These are phyloP conservation scores for Sylvia borin DNA, from an alignment of 2,797 vertebrate genomes.

Conservation along the genomic window DNA sequence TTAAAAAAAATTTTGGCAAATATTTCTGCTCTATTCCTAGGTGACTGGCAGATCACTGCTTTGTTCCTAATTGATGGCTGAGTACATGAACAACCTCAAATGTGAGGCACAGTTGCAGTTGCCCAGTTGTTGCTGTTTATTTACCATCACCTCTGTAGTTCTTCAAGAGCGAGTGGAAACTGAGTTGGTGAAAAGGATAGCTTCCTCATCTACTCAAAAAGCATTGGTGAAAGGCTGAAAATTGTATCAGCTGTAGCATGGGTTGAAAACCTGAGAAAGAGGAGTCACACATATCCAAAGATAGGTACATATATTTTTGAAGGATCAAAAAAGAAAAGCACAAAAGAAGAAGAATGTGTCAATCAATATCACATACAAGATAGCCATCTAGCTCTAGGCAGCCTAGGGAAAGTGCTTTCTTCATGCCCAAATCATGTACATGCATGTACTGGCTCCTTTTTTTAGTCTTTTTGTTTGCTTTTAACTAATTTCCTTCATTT, in stretches of 20 bases:
- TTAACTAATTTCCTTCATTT: not conserved
- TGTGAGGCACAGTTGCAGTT: fast-evolving
- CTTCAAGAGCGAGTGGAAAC: not conserved
- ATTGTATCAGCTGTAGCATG: not conserved
- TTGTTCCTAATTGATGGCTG: not conserved
- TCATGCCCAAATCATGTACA: not conserved
- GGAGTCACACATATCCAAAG: not conserved
- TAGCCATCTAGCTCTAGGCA: not conserved
- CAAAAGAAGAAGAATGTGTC: not conserved
- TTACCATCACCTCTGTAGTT: not conserved
- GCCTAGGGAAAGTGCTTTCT: not conserved
- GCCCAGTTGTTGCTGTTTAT: not conserved
- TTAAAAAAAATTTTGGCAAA: not conserved
- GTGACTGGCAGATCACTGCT: not conserved
- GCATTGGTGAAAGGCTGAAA: not conserved
- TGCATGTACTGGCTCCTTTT: not conserved
- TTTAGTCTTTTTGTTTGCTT: not conserved
- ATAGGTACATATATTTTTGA: not conserved
- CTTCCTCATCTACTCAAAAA: not conserved
- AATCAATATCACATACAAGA: not conserved
- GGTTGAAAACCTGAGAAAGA: not conserved
- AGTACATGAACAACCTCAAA: not conserved
- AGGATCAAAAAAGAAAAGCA: not conserved
- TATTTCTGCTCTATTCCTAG: not conserved
- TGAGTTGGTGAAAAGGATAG: not conserved